Evolutionary conservation across 2,888 invertebrate genomes (phyloP).

Genomic region (Frankliniella intonsa): DNA sequence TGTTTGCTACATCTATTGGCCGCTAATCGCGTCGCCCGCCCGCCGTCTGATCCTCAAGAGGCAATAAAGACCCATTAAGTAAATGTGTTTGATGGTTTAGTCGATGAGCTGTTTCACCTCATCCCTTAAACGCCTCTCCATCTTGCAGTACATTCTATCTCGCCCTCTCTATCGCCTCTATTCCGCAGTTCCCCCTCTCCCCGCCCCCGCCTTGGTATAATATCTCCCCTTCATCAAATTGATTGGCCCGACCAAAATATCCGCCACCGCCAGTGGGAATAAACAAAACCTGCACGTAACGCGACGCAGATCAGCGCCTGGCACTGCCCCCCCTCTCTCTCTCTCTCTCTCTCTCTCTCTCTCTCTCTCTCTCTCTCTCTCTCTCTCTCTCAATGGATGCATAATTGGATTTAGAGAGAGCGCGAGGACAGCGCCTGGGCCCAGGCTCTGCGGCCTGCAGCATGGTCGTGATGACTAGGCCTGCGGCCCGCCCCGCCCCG

Average conservation of each 20-base stretch:
- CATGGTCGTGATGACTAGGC: too few species aligned
- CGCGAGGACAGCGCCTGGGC: neutral
- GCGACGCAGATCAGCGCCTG: neutral
- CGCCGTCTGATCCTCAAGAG: too few species aligned
- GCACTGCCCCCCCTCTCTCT: neutral
- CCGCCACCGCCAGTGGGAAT: neutral
- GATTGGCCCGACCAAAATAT: conserved; percentile 16
- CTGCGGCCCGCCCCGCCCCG: too few species aligned
- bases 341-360: neutral
- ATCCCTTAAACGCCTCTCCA: neutral
- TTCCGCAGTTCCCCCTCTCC: neutral
- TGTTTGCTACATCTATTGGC: too few species aligned
- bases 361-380: conserved; percentile 18
- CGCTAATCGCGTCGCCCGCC: too few species aligned
- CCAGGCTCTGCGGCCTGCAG: too few species aligned
- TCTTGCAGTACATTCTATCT: neutral
- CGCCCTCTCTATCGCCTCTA: neutral
- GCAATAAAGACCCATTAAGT: too few species aligned
- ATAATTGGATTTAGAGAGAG: neutral
- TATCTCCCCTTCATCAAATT: conserved; percentile 8
- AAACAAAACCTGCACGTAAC: conserved; percentile 8
- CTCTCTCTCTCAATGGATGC: neutral
- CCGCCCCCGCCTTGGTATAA: neutral
- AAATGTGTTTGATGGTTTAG: too few species aligned
- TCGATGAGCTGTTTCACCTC: neutral